These are phyloP conservation scores for Umimayanthus chanpuru DNA, from an alignment of 92 coral and sea anemone genomes.

Conservation along the genomic window DNA sequence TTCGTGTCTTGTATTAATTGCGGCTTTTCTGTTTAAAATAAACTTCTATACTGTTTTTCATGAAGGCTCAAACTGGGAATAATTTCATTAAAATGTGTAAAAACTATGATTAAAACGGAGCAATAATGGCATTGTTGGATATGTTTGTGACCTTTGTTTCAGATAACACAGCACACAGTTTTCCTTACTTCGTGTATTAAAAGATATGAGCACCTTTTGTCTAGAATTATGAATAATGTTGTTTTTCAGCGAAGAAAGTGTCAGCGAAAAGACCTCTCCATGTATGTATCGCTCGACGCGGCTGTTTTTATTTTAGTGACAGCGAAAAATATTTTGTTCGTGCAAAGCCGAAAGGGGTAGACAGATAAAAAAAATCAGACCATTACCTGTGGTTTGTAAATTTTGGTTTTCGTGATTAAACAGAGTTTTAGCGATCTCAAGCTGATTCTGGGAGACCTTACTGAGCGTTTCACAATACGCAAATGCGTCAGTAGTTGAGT, in stretches of 20 bases:
- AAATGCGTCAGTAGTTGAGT: neutral
- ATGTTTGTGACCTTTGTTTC: neutral
- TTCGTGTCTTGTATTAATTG: neutral
- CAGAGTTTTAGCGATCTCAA: neutral
- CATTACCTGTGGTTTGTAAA: neutral
- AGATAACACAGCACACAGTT: neutral
- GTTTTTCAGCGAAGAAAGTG: neutral
- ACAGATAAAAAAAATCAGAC: too few relatives aligned
- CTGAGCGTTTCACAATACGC: neutral
- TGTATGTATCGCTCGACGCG: neutral
- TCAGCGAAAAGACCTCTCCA: neutral
- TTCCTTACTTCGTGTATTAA: too few relatives aligned
- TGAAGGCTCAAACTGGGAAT: neutral
- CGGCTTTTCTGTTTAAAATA: constrained; percentile 15
- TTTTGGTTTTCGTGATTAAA: neutral
- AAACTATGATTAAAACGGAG: neutral
- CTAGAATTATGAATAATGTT: too few relatives aligned
- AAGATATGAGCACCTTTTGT: neutral
- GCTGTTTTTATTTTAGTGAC: neutral
- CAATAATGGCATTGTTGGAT: neutral
- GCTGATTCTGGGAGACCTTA: neutral
- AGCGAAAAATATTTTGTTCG: neutral
- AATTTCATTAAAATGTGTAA: neutral
- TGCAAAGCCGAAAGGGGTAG: neutral
- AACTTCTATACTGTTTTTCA: neutral